A percentile compares a stretch with the other conserved stretches of the same genome.
Evolutionary conservation across 2,888 invertebrate genomes (phyloP).

Genomic region (Agonopterix heracliana): DNA sequence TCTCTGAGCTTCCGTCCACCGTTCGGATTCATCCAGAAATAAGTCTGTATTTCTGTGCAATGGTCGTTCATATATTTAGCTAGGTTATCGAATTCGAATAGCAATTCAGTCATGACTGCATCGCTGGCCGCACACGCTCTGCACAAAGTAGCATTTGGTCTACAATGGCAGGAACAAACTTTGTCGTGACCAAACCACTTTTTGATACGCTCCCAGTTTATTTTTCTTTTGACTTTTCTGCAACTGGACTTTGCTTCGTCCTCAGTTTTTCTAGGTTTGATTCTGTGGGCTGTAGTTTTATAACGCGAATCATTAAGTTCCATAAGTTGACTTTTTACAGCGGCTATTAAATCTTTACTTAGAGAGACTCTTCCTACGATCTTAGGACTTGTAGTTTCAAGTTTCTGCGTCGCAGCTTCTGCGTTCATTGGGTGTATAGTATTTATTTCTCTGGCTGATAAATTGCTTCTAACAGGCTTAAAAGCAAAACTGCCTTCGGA

Average conservation of each 20-base stretch:
- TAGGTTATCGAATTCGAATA: conserved; percentile 53
- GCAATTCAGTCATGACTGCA: conserved; percentile 50
- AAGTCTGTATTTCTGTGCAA: conserved; percentile 61
- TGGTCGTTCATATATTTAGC: conserved; percentile 52
- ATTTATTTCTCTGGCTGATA: not conserved
- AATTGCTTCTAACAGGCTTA: conserved; percentile 29
- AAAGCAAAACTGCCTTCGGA: conserved; percentile 29
- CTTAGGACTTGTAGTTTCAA: conserved; percentile 20
- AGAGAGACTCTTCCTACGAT: conserved; percentile 28
- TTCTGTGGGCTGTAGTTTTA: conserved; percentile 5
- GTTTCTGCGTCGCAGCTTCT: not conserved
- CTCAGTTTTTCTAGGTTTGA: conserved; percentile 6
- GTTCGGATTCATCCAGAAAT: conserved; percentile 53
- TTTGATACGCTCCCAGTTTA: conserved; percentile 39
- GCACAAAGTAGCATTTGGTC: conserved; percentile 47
- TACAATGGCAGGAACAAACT: conserved; percentile 49
- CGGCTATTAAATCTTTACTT: conserved; percentile 40
- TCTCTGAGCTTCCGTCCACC: conserved; percentile 52
- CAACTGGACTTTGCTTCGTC: not conserved
- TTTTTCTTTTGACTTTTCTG: conserved; percentile 4
- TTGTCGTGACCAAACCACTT: conserved; percentile 44
- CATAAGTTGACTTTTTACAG: conserved; percentile 38
- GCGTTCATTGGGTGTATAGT: not conserved
- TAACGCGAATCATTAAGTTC: conserved; percentile 15
- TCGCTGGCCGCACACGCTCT: conserved; percentile 53